Evolutionary conservation across 2,888 invertebrate genomes (phyloP).

Genomic region (Deladenus siricidicola): DNA sequence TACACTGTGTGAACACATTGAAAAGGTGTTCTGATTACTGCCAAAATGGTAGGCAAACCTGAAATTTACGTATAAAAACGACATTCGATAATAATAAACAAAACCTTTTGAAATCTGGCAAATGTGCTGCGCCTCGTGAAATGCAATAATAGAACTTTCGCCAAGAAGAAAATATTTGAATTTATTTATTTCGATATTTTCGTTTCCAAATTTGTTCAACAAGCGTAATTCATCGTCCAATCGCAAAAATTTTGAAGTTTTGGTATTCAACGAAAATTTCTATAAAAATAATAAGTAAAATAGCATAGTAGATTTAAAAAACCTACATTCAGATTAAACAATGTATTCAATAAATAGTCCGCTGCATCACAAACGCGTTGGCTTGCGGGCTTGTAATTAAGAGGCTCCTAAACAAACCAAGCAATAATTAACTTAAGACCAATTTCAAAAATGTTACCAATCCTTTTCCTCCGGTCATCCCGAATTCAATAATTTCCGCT

Average conservation of each 20-base stretch:
- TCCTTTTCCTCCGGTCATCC: slow-evolving; percentile 85
- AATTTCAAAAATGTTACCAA: slow-evolving; percentile 54
- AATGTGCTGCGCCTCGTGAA: slow-evolving; percentile 46
- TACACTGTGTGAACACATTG: slow-evolving; percentile 14
- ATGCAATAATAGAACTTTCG: slow-evolving; percentile 41
- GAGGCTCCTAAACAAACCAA: slow-evolving; percentile 13
- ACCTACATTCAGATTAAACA: slow-evolving; percentile 31
- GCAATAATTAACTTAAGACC: background rate
- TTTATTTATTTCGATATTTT: slow-evolving; percentile 31
- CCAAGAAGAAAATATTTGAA: slow-evolving; percentile 46
- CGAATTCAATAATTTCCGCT: slow-evolving; percentile 89
- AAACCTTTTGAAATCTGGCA: slow-evolving; percentile 29
- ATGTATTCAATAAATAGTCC: slow-evolving; percentile 73
- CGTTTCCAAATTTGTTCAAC: slow-evolving; percentile 37
- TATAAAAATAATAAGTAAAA: slow-evolving; percentile 9
- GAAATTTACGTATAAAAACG: background rate
- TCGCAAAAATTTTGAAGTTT: background rate
- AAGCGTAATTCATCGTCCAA: slow-evolving; percentile 40
- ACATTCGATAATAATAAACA: background rate
- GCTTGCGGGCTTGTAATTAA: slow-evolving; percentile 73
- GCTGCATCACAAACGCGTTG: slow-evolving; percentile 95
- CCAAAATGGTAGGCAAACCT: slow-evolving; percentile 21
- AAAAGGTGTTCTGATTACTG: slow-evolving; percentile 27
- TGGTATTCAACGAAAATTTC: background rate
- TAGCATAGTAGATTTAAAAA: no score